Evolutionary conservation across 2,888 invertebrate species (phyloP), one percentile per base, ranked within the genome.

Genomic region (Hartigia nigra): DNA sequence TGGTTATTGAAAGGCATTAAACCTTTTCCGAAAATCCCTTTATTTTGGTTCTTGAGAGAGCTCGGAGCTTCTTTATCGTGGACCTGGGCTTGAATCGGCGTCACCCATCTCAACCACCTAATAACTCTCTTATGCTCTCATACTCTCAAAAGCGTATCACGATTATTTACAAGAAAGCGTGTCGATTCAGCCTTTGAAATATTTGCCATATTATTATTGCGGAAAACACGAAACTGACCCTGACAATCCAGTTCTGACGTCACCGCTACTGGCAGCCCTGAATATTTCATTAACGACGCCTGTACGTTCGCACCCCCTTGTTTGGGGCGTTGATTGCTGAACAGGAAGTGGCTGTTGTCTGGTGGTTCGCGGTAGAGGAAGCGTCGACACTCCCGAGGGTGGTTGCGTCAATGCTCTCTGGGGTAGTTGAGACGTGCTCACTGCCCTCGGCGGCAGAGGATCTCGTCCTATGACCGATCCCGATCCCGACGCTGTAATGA

Each of bases 401-500:
- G 93, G 90, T 92, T 93, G 92, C 92, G 86, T 87, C 76, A 85
- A 83, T 79, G 86, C 84, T 77, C 85, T 84, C 78, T 88, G 87
- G 34, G 87, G 83, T 77, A 91, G 85, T 81, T 90, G 90, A n/a
- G 91, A 90, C 39, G 90, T 90, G 80, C 91, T 90, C 78, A 91
- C 88, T 32, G 91, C 93, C 84, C 92, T 91, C 81, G 92, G 93
- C 86, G 92, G 91, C 79, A 92, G 88, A 55, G 93, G 92, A 88
- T 94, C 94, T 88, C 93, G 92, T 84, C 94, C 94, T 90, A 93
- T 93, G 91, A 94, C 94, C 89, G 94, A 93, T 90, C 95, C 94
- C 86, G 95, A 95, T 92, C 95, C 95, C 86, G 95, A 95, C 89
- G 95, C 95, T 95, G 93, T 74, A 94, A 94, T 85, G 31, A 55